These are phyloP conservation scores for Lymantria monacha DNA, from an alignment of 2,888 invertebrate species.

Conservation along the genomic window DNA sequence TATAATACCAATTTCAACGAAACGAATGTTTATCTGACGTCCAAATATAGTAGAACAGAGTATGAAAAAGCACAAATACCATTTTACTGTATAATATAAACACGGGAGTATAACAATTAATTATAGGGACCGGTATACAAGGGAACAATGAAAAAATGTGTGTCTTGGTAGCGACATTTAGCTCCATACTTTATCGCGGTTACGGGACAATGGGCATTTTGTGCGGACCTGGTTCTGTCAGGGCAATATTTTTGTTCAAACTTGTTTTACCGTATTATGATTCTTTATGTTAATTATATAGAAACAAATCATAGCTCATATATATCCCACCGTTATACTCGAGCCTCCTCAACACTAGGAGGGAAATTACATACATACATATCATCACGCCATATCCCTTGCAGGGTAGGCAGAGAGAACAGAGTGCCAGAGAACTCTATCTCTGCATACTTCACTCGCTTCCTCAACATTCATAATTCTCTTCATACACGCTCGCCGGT, in stretches of 20 bases:
- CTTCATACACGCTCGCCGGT: too few species aligned
- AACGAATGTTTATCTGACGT: too few species aligned
- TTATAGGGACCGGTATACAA: conserved; percentile 23
- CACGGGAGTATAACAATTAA: conserved; percentile 24
- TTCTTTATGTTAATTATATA: neutral
- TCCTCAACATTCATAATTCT: too few species aligned
- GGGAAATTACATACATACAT: too few species aligned
- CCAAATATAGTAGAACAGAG: neutral
- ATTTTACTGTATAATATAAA: conserved; percentile 11
- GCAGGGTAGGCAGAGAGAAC: too few species aligned
- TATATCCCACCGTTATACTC: too few species aligned
- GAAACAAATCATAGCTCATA: too few species aligned
- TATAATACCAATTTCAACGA: too few species aligned
- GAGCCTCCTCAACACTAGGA: too few species aligned
- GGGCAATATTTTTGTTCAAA: conserved; percentile 22
- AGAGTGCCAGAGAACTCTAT: too few species aligned
- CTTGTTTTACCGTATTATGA: conserved; percentile 12
- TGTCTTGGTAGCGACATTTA: conserved; percentile 30
- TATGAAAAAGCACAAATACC: conserved; percentile 4
- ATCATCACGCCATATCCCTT: too few species aligned
- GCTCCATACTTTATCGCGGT: conserved; percentile 24
- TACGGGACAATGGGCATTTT: conserved; percentile 22
- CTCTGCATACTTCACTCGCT: too few species aligned
- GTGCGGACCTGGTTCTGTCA: conserved; percentile 26
- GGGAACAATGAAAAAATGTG: conserved; percentile 30